Evolutionary conservation across 2,113 vertebrate genomes (phyloP), one percentile per base, ranked within the genome.

Genomic region (Tricholaema leucomelas): DNA sequence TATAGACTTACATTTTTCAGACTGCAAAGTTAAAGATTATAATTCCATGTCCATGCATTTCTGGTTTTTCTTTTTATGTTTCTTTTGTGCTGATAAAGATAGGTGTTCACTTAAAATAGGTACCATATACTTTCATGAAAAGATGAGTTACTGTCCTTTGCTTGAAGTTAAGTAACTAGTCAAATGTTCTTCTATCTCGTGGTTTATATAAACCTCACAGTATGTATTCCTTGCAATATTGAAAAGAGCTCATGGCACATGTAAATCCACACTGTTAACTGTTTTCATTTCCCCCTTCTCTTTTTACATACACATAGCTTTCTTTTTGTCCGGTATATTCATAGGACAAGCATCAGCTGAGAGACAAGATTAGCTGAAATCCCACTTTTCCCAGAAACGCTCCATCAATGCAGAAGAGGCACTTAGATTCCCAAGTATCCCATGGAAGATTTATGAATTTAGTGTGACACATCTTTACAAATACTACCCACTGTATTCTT

Each of bases 111-210:
- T 90, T 90, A 63, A 79, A 90, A 70, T 74, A 54, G 3, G 6
- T 80, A n/a, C 23, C 9, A 17, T 71, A 7, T 44, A 40, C 35
- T 76, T 90, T 23, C 73, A 73, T 72, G 60, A 90, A 92, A 85
- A 84, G 10, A 35, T 63, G 24, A 85, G 27, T 80, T 87, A 28
- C 10, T 86, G 14, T 81, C 15, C 28, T 28, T 83, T 25, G 54
- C 24, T 89, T 88, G 50, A 93, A 90, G 64, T 78, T 78, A 58
- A 87, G 63, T 23, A 70, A 33, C 64, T 44, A 50, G n/a, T 94
- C 17, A 72, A 70, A 55, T 82, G 89, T 81, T 88, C 40, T 80
- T 78, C 50, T 70, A 8, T 12, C 20, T 82, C 55, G 25, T 69
- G 69, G 44, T 82, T 88, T 58, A 24, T 33, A 76, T 33, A 87